Conservation (phyloP, 2,888 invertebrate genomes). For the Xestoiulus laeticollis region DNA sequence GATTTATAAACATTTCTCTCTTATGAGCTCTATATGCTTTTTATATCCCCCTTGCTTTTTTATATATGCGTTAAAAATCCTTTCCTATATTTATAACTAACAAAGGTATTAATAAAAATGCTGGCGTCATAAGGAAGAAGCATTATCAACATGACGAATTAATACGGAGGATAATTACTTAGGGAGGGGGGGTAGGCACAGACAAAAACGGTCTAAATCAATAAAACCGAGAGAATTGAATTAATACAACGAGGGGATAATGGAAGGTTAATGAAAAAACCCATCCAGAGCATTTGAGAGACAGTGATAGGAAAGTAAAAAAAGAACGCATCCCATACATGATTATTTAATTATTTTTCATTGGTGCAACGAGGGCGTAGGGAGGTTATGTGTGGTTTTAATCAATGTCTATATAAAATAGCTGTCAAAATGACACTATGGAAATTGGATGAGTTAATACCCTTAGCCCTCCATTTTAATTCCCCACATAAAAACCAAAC, state of each 20-base stretch:
- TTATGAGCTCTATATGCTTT: neutral
- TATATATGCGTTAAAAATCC: neutral
- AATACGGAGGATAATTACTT: slow-evolving; percentile 18
- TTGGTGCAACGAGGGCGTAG: neutral
- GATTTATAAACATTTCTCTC: slow-evolving; percentile 20
- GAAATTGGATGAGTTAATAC: slow-evolving; percentile 40
- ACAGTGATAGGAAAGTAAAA: neutral
- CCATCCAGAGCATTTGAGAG: slow-evolving; percentile 5
- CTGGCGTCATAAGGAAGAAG: slow-evolving; percentile 10
- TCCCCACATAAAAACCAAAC: neutral
- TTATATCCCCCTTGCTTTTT: neutral
- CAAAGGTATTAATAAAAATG: slow-evolving; percentile 26
- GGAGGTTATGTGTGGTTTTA: neutral
- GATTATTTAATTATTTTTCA: slow-evolving; percentile 26
- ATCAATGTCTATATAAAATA: slow-evolving; percentile 25
- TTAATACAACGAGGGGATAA: slow-evolving; percentile 25
- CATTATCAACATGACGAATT: slow-evolving; percentile 26
- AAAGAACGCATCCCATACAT: neutral
- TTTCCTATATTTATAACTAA: slow-evolving; percentile 10
- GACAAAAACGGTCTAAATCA: neutral
- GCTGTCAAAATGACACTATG: slow-evolving; percentile 46
- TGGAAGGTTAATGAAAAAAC: slow-evolving; percentile 26
- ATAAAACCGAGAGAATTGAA: slow-evolving; percentile 18
- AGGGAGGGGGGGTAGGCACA: neutral
- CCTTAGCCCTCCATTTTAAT: slow-evolving; percentile 18